phyloP scores from a whole-genome alignment of 2,797 vertebrate genomes.

The Halcyon chelicuti region DNA sequence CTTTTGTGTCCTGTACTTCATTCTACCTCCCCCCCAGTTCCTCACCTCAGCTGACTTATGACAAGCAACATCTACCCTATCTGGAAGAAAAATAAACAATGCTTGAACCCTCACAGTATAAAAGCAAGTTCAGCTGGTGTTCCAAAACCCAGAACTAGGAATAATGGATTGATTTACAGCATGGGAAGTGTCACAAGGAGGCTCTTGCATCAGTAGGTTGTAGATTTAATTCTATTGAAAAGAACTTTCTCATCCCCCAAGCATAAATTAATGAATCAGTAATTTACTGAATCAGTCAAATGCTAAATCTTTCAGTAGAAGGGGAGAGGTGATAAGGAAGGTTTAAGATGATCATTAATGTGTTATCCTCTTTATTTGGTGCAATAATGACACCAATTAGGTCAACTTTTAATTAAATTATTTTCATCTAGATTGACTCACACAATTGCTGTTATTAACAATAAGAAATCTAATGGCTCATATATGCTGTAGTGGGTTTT shows the following conservation, averaged over 20 bases:
- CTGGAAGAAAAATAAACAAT: background rate
- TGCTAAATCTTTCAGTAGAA: background rate
- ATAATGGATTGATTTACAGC: background rate
- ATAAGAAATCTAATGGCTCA: background rate
- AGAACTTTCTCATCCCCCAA: background rate
- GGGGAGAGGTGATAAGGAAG: background rate
- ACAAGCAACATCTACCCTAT: background rate
- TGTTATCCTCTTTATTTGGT: background rate
- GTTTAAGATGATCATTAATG: background rate
- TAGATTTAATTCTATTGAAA: conserved; percentile 18
- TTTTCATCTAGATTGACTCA: conserved; percentile 15
- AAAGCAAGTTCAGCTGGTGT: background rate
- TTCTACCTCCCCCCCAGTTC: background rate
- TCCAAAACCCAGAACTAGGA: background rate
- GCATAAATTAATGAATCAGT: conserved; percentile 2
- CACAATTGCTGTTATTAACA: background rate
- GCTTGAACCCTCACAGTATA: background rate
- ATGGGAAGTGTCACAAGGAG: background rate
- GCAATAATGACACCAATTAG: conserved; percentile 27
- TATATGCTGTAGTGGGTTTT: background rate
- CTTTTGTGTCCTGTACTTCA: background rate
- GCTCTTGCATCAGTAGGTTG: background rate
- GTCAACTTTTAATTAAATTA: conserved; percentile 30
- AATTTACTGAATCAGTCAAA: conserved; percentile 1
- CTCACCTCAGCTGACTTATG: background rate